Percentiles rank a stretch among this genome's conserved stretches.
Evolutionary conservation across 2,888 invertebrate genomes (phyloP).

Genomic region (Busseola fusca): DNA sequence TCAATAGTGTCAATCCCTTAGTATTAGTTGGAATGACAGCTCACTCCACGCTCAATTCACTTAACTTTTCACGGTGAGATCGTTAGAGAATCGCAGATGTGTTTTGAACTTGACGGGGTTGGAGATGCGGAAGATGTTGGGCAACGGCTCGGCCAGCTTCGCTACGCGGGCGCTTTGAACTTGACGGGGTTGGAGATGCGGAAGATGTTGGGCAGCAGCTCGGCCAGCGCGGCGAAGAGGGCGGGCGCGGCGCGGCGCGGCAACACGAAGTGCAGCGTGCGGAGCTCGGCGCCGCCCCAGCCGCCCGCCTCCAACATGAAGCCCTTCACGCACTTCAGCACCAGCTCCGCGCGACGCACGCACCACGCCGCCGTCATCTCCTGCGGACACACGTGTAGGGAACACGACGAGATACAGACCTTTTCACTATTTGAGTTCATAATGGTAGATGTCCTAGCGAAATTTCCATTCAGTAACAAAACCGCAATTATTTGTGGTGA

Average conservation of each 20-base stretch:
- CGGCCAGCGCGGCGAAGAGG: slow-evolving; percentile 94
- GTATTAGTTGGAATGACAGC: no score
- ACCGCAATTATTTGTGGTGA: no score
- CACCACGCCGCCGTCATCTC: slow-evolving; percentile 99
- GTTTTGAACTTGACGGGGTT: slow-evolving; percentile 95
- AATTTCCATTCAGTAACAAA: no score
- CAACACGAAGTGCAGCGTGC: slow-evolving; percentile 90
- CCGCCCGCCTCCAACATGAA: slow-evolving; percentile 99
- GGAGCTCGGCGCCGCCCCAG: slow-evolving; percentile 96
- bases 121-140: slow-evolving; percentile 97
- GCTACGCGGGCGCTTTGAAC: slow-evolving; percentile 76
- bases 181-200: slow-evolving; percentile 97
- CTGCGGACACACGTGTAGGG: slow-evolving; percentile 63
- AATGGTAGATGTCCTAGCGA: no score
- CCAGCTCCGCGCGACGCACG: slow-evolving; percentile 97
- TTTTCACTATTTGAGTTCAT: no score
- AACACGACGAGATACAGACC: no score
- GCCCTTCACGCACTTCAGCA: slow-evolving; percentile 99
- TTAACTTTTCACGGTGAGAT: no score
- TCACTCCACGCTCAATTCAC: no score
- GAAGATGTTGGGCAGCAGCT: slow-evolving; percentile 97
- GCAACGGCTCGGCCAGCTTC: no score
- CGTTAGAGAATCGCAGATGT: no score
- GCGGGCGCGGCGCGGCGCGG: slow-evolving; percentile 87
- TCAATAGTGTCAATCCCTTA: no score